Percentiles rank a stretch among this genome's conserved stretches.
These are phyloP conservation scores for Agriopis marginaria DNA, from an alignment of 2,888 invertebrate genomes.

Conservation along the genomic window DNA sequence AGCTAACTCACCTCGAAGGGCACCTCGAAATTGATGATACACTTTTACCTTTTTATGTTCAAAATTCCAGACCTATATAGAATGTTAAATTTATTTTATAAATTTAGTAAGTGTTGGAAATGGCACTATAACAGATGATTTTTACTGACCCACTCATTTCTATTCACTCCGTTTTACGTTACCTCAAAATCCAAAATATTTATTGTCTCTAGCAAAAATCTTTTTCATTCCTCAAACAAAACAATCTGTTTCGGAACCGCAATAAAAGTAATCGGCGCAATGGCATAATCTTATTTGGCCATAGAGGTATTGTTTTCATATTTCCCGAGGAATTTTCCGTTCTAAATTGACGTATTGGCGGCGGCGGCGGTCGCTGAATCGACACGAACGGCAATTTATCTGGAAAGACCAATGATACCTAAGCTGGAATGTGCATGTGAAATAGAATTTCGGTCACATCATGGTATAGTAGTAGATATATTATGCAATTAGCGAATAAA, in stretches of 20 bases:
- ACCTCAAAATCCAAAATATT: background rate
- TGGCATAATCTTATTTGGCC: constrained; percentile 25
- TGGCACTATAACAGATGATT: background rate
- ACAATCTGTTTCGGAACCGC: constrained; percentile 3
- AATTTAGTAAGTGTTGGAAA: background rate
- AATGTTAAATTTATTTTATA: no score
- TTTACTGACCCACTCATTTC: background rate
- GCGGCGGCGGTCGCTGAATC: constrained; percentile 44
- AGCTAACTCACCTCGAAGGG: no score
- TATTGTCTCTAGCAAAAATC: background rate
- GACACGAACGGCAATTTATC: constrained; percentile 62
- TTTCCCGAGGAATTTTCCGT: constrained; percentile 35
- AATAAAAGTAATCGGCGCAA: constrained; percentile 14
- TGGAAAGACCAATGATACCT: constrained; percentile 34
- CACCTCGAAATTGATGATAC: no score
- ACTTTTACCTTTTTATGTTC: no score
- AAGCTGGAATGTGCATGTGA: no score
- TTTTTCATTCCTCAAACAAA: constrained; percentile 5
- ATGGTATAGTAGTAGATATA: no score
- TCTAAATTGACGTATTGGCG: constrained; percentile 47
- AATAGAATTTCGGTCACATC: no score
- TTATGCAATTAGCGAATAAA: no score
- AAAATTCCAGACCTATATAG: no score
- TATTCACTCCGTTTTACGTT: background rate
- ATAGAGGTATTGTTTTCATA: constrained; percentile 42